A percentile compares a stretch with the other conserved stretches of the same genome.
Conservation (phyloP, 2,113 vertebrate species). For the Eurypyga helias region DNA sequence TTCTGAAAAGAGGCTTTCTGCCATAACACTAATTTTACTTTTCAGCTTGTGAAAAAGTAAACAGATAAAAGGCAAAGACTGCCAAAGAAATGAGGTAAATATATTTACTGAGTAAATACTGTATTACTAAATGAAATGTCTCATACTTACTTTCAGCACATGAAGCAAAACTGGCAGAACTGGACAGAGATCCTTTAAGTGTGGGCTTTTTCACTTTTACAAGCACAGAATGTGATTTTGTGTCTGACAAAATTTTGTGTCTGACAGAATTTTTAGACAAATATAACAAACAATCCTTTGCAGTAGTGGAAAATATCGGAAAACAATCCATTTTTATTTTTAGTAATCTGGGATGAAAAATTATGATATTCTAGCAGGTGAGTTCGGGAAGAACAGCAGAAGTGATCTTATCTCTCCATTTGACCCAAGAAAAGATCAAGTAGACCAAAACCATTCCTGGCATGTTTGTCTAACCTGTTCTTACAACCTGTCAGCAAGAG, state of each 20-base stretch:
- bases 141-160: constrained; percentile 2
- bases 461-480: constrained; percentile 58
- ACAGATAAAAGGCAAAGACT: background rate
- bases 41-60: constrained; percentile 12
- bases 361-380: constrained; percentile 27
- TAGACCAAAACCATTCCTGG: constrained; percentile 42
- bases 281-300: background rate
- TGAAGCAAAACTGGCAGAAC: background rate
- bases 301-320: background rate
- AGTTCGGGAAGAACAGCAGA: background rate
- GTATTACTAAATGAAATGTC: constrained; percentile 20
- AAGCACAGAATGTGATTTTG: constrained; percentile 5
- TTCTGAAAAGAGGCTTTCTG: constrained; percentile 23
- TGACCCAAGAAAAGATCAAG: constrained; percentile 37
- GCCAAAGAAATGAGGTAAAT: constrained; percentile 30
- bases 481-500: constrained; percentile 47
- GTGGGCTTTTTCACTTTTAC: background rate
- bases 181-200: constrained; percentile 4
- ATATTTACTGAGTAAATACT: constrained; percentile 46
- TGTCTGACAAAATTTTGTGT: background rate
- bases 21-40: background rate
- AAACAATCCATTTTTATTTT: background rate
- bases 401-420: constrained; percentile 37
- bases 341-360: background rate
- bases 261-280: background rate